These are phyloP conservation scores for Percopsis transmontana DNA, from an alignment of 2,113 vertebrate species.

Conservation along the genomic window DNA sequence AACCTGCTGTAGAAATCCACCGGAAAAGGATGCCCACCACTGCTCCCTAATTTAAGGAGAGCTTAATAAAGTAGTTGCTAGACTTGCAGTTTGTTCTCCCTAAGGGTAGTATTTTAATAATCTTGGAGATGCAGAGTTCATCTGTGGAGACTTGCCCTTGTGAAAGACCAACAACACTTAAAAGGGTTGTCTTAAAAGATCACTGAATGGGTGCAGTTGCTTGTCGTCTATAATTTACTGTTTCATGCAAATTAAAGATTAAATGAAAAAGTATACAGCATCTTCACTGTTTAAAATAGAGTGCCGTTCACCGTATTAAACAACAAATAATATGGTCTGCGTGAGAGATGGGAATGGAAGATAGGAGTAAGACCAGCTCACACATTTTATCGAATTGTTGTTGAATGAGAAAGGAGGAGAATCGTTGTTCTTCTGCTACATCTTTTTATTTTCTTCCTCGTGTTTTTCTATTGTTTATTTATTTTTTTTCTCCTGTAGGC, in stretches of 20 bases:
- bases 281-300: conserved; percentile 48
- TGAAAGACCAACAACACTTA: conserved; percentile 70
- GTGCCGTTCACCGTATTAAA: conserved; percentile 19
- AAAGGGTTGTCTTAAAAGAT: conserved; percentile 74
- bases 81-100: conserved; percentile 78
- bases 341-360: conserved; percentile 33
- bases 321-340: conserved; percentile 16
- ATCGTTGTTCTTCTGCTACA: no score
- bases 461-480: no score
- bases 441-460: no score
- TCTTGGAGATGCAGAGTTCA: conserved; percentile 70
- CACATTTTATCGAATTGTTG: no score
- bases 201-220: conserved; percentile 69
- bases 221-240: conserved; percentile 73
- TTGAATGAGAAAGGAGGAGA: no score
- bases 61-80: conserved; percentile 79
- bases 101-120: conserved; percentile 77
- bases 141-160: conserved; percentile 70
- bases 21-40: conserved; percentile 70
- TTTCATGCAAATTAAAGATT: conserved; percentile 55
- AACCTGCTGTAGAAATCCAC: conserved; percentile 65
- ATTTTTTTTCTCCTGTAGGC: no score
- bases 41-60: conserved; percentile 72
- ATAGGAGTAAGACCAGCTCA: no score
- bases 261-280: conserved; percentile 28